Evolutionary conservation across 1,140 invertebrate species (phyloP).

Genomic region (Rhagoletis pomonella): DNA sequence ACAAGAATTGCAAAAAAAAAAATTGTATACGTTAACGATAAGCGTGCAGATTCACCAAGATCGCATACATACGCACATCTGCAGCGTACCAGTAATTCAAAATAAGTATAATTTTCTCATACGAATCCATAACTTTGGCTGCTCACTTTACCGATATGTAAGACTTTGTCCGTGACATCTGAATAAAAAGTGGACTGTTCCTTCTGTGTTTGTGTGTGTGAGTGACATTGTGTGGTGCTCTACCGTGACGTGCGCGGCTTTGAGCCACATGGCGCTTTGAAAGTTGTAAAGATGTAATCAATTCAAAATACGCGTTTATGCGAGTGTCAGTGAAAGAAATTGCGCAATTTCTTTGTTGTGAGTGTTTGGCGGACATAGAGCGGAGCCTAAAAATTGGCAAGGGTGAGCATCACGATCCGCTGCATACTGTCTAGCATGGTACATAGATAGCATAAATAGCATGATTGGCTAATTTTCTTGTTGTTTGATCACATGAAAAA

Average conservation of each 20-base stretch:
- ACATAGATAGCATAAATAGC: too few species aligned
- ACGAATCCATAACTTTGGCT: not conserved
- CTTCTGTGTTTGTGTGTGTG: not conserved
- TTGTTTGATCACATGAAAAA: too few species aligned
- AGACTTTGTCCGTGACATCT: not conserved
- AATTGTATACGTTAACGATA: constrained; percentile 19
- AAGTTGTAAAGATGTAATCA: constrained; percentile 36
- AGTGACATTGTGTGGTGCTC: not conserved
- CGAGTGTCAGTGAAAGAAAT: not conserved
- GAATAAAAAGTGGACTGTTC: constrained; percentile 19
- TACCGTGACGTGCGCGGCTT: not conserved
- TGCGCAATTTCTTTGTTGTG: not conserved
- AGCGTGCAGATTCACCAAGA: not conserved
- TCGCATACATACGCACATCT: not conserved
- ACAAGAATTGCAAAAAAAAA: constrained; percentile 33
- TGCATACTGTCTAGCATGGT: too few species aligned
- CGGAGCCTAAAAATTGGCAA: too few species aligned
- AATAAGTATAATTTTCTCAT: not conserved
- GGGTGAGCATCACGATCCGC: too few species aligned
- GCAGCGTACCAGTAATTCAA: not conserved
- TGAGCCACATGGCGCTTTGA: not conserved
- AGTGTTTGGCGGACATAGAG: not conserved
- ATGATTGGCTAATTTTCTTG: too few species aligned
- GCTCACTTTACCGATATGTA: too few species aligned
- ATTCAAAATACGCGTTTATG: constrained; percentile 36